Evolutionary conservation across 2,113 vertebrate species (phyloP), one percentile per base, ranked within the genome.

Genomic region (Eolophus roseicapilla): DNA sequence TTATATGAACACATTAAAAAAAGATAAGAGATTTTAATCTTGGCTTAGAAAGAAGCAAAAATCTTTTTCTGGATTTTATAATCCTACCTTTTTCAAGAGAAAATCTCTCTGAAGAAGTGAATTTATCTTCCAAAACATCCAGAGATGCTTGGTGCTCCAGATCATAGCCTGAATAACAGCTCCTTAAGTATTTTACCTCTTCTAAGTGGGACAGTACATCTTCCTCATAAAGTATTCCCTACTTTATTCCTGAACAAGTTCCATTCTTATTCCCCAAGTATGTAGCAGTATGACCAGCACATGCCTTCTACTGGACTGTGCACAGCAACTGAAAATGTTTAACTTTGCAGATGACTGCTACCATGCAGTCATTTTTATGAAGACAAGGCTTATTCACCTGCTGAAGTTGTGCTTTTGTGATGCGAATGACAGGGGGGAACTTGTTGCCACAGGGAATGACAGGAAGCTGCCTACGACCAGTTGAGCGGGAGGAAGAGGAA

Each of bases 381-480:
- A 93, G 82, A 97, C 62, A 77, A 91, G 76, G 94, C 91, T 91
- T 97, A 98, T 98, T 99, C 98, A 99, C 99, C 99, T 99, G 99
- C 98, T 98, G 98, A n/a, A 98, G 98, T 96, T 99, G 98, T 88
- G 99, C 98, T 63, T 99, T 99, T 94, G 98, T 99, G 98, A 99
- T 98, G 97, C 98, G 98, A 97, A 99, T 99, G 98, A 99, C 98
- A 96, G 99, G 98, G 98, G 99, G 99, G 64, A 98, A 95, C 98
- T 98, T 99, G 98, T 97, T 98, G 50, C 98, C 98, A 88, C 97
- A 97, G 33, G 99, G 98, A 97, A 98, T 98, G 95, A 98, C 97
- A 88, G 99, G 99, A 95, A 99, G 98, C 96, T 99, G 99, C 98
- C 99, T 98, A 94, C 98, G 98, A 80, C 96, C 97, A 46, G 98